phyloP scores from a whole-genome alignment of 2,113 vertebrate species.

The Ochotona princeps region DNA sequence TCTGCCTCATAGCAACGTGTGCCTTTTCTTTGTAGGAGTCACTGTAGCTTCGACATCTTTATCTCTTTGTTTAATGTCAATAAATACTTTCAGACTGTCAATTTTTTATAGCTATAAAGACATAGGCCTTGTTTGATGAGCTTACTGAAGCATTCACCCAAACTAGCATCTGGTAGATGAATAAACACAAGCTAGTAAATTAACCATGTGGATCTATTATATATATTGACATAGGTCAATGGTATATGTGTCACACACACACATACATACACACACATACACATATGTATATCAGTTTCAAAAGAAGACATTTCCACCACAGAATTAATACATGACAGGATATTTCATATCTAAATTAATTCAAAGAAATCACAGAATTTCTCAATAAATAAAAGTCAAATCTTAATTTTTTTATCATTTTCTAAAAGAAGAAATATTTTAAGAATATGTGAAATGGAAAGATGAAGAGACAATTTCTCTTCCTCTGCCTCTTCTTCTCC shows the following conservation, averaged over 20 bases:
- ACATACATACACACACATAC: background rate
- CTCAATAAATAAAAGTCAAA: constrained; percentile 39
- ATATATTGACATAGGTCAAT: background rate
- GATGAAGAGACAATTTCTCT: background rate
- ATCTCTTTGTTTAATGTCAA: background rate
- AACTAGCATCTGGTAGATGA: background rate
- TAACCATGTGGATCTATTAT: background rate
- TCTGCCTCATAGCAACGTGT: background rate
- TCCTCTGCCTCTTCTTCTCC: background rate
- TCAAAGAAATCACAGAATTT: constrained; percentile 57
- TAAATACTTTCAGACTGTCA: background rate
- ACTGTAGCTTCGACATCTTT: background rate
- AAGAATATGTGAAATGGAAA: background rate
- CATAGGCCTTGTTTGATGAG: background rate
- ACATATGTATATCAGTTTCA: constrained; percentile 23
- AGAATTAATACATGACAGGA: constrained; percentile 53
- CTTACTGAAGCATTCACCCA: background rate
- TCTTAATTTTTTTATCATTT: constrained; percentile 51
- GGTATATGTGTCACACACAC: background rate
- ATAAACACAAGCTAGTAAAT: background rate
- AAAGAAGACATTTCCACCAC: constrained; percentile 42
- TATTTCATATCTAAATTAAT: constrained; percentile 55
- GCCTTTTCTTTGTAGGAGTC: background rate
- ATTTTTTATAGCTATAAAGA: background rate
- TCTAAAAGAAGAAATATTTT: constrained; percentile 39